Percentiles rank a stretch among this genome's conserved stretches.
These are phyloP conservation scores for Habrosyne pyritoides DNA, from an alignment of 2,888 invertebrate genomes.

Conservation along the genomic window DNA sequence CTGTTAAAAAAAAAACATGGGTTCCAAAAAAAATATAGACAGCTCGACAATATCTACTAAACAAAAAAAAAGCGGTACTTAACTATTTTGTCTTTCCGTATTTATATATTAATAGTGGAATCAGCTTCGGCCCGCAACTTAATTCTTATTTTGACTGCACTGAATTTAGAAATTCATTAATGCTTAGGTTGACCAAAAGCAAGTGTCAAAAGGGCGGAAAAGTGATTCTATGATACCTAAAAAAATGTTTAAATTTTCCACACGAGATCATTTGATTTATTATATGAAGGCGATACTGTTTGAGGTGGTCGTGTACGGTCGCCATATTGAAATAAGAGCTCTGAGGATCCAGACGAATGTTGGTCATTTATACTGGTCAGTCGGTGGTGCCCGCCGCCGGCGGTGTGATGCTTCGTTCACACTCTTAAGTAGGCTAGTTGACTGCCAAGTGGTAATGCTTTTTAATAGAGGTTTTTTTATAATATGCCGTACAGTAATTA, in stretches of 20 bases:
- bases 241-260: neutral
- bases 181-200: too few relatives aligned
- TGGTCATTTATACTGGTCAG: constrained; percentile 60
- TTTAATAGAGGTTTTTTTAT: too few relatives aligned
- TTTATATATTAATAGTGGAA: too few relatives aligned
- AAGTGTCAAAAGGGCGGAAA: neutral
- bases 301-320: constrained; percentile 21
- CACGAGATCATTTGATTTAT: constrained; percentile 6
- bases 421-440: neutral
- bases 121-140: too few relatives aligned
- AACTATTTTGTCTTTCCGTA: too few relatives aligned
- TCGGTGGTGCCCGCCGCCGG: constrained; percentile 47
- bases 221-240: too few relatives aligned
- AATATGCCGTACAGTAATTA: too few relatives aligned
- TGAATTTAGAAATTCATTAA: neutral
- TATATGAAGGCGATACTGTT: constrained; percentile 9
- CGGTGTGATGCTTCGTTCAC: constrained; percentile 24
- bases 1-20: too few relatives aligned
- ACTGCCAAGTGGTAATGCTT: neutral
- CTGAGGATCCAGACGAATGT: constrained; percentile 56
- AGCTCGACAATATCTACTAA: too few relatives aligned
- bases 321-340: constrained; percentile 52
- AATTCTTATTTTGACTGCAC: too few relatives aligned
- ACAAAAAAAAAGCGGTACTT: too few relatives aligned
- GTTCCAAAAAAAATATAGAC: too few relatives aligned